Base-by-base conservation (phyloP, 2,888 invertebrate species). In the Oscheius sp. region DNA sequence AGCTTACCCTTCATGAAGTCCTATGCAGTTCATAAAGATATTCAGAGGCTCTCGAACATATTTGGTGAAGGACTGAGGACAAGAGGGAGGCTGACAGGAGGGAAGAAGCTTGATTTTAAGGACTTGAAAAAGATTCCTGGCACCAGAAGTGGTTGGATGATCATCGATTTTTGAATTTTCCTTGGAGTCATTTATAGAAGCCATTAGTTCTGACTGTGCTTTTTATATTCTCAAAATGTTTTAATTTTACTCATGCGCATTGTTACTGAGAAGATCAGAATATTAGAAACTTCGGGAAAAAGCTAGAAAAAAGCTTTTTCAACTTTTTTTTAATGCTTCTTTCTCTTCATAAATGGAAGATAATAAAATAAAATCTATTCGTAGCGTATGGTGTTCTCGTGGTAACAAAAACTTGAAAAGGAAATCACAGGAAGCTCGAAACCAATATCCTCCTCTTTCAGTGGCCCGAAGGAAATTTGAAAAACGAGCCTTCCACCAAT, bases 51-150 rank as follows among this genome's bases (percentile, higher is more conserved):
- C 4, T 17, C 30, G 32, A 33, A 22, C 54, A 17, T 54, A 32
- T 33, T 20, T 12, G 20, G 33, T 54, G 17, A 54, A 54, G 33
- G 33, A 33, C 9, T 33, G 36, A 2, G 14, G 54, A 17, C 36
- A 32, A 5, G 54, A 22, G 20, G 36, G 14, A n/a, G 2, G 17
- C n/a, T 33, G 17, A 5, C 9, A 17, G 6, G 32, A 17, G 5
- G 54, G 32, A 17, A 54, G 36, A 28, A 54, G 32, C 33, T 54
- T 54, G 32, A 22, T 54, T 20, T 33, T 54, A 9, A 54, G 32
- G 20, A 54, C n/a, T 33, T 54, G 54, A 20, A 54, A 36, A 2
- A 54, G 54, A 33, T 54, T 54, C 20, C 33, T 54, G 20, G 32
- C 36, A 17, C 36, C 54, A 17, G 32, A 12, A 3, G 33, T 14